Evolutionary conservation across 2,797 vertebrate genomes (phyloP), one percentile per base, ranked within the genome.

Genomic region (Phoeniculus purpureus): DNA sequence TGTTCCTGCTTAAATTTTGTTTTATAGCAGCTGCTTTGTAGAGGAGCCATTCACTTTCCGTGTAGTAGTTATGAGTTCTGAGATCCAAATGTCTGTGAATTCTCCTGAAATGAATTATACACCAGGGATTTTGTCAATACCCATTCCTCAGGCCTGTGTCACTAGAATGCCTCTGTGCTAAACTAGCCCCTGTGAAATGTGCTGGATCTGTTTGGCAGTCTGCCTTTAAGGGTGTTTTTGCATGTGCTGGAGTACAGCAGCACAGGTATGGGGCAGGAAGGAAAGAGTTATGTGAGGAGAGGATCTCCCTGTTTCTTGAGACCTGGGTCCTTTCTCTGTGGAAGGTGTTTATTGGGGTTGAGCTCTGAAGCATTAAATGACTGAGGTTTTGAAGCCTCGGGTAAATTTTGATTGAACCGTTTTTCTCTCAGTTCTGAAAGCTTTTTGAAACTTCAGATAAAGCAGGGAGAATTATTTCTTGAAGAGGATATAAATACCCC

Each of bases 21-120:
- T 91, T 91, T 84, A 71, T 14, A 75, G 59, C 65, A 85, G 58
- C 55, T 1, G 3, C 81, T 80, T 87, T 82, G 75, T 93, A 50
- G 51, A 85, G 55, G 29, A 90, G 61, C 43, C 32, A 18, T 87
- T 94, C 55, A n/a, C 29, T 94, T 87, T 52, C 10, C 70, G 2
- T 56, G 56, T 75, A 93, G 77, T 90, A 65, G 75, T 90, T 86
- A 74, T 0, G 2, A 66, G 43, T 73, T 90, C 74, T 66, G 85
- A 81, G 89, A 92, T 75, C 40, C 64, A 78, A 90, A 94, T 68
- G 84, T 89, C 94, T 94, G 60, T 93, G 86, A 92, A 90, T 94
- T 92, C 80, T 87, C 43, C 37, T 83, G 86, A 84, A 93, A 94
- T 85, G 86, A 94, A 83, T 93, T 89, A 67, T 60, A 37, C 86